Percentiles rank a stretch among this genome's conserved stretches.
phyloP scores from a whole-genome alignment of 2,113 vertebrate genomes.

The Mustelus asterias region DNA sequence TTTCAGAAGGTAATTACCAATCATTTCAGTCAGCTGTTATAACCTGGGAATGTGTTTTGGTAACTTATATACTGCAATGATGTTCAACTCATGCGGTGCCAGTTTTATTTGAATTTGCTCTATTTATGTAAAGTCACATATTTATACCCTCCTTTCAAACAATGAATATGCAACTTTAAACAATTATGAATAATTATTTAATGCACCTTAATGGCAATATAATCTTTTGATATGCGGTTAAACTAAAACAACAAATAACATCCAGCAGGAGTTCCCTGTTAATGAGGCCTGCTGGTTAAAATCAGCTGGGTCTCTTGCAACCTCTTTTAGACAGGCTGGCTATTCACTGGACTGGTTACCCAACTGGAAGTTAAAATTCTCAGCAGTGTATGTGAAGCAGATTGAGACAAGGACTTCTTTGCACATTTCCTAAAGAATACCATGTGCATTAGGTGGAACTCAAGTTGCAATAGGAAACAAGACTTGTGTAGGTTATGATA shows the following conservation, averaged over 20 bases:
- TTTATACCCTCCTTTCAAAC: not conserved
- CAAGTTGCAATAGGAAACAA: not conserved
- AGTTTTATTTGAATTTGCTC: not conserved
- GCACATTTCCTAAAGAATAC: not conserved
- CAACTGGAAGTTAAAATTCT: not conserved
- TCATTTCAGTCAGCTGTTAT: not conserved
- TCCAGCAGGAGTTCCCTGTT: not conserved
- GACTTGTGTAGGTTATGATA: not conserved
- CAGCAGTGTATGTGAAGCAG: not conserved
- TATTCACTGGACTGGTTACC: not conserved
- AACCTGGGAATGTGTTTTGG: not conserved
- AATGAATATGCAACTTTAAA: not conserved
- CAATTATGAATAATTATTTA: not conserved
- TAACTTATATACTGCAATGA: not conserved
- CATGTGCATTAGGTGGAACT: not conserved
- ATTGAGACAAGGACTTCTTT: not conserved
- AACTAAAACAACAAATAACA: not conserved
- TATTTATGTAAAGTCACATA: conserved; percentile 22
- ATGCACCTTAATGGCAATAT: not conserved
- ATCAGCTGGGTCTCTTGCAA: not conserved
- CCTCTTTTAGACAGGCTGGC: not conserved
- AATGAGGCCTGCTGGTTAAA: not conserved
- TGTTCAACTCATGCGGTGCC: not conserved
- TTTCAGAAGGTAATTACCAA: conserved; percentile 18
- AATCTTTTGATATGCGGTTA: not conserved